These are phyloP conservation scores for Plagiodera versicolora DNA, from an alignment of 2,888 invertebrate species.

Conservation along the genomic window DNA sequence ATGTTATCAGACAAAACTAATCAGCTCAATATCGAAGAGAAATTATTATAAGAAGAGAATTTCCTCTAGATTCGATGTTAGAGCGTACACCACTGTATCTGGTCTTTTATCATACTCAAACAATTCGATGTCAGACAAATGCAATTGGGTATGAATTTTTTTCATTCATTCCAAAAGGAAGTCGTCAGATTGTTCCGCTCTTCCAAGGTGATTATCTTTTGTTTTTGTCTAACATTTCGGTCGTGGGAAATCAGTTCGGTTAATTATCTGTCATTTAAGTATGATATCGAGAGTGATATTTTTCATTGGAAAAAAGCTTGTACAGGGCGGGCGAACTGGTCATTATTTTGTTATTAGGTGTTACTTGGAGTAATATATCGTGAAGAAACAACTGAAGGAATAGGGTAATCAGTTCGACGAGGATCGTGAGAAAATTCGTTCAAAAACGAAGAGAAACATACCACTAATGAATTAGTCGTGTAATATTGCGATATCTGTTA, in stretches of 20 bases:
- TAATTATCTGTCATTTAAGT: slow-evolving; percentile 26
- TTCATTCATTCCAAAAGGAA: slow-evolving; percentile 22
- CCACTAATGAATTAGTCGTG: neutral
- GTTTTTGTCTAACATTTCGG: slow-evolving; percentile 26
- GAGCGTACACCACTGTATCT: slow-evolving; percentile 14
- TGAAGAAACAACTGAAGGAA: slow-evolving; percentile 2
- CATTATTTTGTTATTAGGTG: slow-evolving; percentile 24
- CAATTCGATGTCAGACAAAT: slow-evolving; percentile 23
- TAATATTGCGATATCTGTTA: neutral
- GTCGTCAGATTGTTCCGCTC: slow-evolving; percentile 27
- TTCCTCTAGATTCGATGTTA: no score
- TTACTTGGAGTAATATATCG: slow-evolving; percentile 1
- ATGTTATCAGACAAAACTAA: no score
- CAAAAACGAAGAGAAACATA: neutral
- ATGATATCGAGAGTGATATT: slow-evolving; percentile 25
- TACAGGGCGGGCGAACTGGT: slow-evolving; percentile 11
- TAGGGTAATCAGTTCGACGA: neutral
- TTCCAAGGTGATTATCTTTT: slow-evolving; percentile 25
- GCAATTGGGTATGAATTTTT: slow-evolving; percentile 28
- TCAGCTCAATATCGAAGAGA: no score
- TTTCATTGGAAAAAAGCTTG: slow-evolving; percentile 14
- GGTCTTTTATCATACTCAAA: slow-evolving; percentile 16
- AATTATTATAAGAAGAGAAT: no score
- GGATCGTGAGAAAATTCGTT: neutral
- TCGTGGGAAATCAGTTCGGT: slow-evolving; percentile 28